phyloP scores from a whole-genome alignment of 2,797 vertebrate species.

The Limnodromus scolopaceus region DNA sequence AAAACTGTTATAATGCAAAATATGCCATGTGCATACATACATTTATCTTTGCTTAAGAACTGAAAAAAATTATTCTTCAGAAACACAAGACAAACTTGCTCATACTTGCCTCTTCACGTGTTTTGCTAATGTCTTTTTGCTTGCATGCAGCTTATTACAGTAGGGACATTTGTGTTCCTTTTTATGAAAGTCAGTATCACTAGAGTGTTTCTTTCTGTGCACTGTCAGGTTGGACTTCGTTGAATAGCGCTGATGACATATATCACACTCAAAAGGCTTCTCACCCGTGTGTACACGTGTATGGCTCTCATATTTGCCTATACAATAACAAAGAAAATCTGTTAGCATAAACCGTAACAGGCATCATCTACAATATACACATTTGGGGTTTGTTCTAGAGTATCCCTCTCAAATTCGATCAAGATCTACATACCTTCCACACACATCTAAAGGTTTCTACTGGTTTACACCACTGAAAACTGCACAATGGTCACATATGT shows the following conservation, averaged over 20 bases:
- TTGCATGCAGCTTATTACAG: conserved; percentile 95
- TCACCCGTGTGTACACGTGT: conserved; percentile 96
- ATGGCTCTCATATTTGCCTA: conserved; percentile 97
- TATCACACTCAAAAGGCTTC: conserved; percentile 96
- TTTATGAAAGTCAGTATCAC: conserved; percentile 86
- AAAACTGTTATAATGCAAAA: background rate
- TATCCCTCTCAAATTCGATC: background rate
- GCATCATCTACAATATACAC: background rate
- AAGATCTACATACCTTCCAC: background rate
- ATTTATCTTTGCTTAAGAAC: background rate
- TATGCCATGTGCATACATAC: background rate
- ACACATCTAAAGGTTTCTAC: background rate
- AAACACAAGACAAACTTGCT: background rate
- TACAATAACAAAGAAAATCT: background rate
- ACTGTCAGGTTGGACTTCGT: conserved; percentile 98
- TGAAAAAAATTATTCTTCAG: background rate
- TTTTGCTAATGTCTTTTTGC: conserved; percentile 94
- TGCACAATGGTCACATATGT: background rate
- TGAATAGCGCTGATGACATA: conserved; percentile 96
- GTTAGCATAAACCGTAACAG: background rate
- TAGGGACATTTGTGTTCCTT: conserved; percentile 97
- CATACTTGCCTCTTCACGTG: conserved; percentile 90
- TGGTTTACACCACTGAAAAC: background rate
- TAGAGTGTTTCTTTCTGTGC: conserved; percentile 93
- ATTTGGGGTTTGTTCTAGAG: background rate